Evolutionary conservation across 2,113 vertebrate species (phyloP), one percentile per base, ranked within the genome.

Genomic region (Eublepharis macularius): DNA sequence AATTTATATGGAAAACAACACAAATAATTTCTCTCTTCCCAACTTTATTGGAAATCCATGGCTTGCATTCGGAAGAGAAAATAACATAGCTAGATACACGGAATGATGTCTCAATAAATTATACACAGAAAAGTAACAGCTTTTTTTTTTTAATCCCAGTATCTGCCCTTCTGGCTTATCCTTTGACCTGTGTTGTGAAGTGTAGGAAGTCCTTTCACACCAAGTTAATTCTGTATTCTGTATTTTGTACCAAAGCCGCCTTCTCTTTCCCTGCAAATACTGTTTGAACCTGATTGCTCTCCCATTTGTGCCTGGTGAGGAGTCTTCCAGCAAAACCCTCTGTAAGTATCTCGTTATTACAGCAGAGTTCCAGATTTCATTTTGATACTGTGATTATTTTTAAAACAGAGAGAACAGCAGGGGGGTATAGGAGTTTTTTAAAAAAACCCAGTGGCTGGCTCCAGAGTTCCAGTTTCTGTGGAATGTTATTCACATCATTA

Each of bases 241-340:
- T 72, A 17, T 32, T n/a, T n/a, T 77, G 63, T 88, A 60, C 11
- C 79, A 32, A 75, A 1, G 0, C 63, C 0, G 60, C 34, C 45
- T 12, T 41, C 0, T 24, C 7, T 36, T 39, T 73, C 36, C 14
- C 1, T 76, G 72, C 69, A 39, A 12, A 41, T 87, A 7, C 54
- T 11, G 6, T 85, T 85, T 21, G 29, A 80, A 41, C 60, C 43
- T 72, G 79, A 86, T 86, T n/a, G 87, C 76, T 88, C 79, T 91
- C 36, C 36, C 77, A 57, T 45, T 36, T 79, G 60, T 14, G 1
- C 2, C n/a, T 65, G 57, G 36, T 82, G 57, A 39, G 7, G 10
- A 77, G 76, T 39, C 87, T 89, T 89, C 51, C 68, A 86, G 54
- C 43, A 7, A 80, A 76, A 24, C 60, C 60, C 60, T 7, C 76